Percentiles rank a stretch among this genome's conserved stretches.
These are phyloP conservation scores for Thamnaconus septentrionalis DNA, from an alignment of 2,113 vertebrate species.

Conservation along the genomic window DNA sequence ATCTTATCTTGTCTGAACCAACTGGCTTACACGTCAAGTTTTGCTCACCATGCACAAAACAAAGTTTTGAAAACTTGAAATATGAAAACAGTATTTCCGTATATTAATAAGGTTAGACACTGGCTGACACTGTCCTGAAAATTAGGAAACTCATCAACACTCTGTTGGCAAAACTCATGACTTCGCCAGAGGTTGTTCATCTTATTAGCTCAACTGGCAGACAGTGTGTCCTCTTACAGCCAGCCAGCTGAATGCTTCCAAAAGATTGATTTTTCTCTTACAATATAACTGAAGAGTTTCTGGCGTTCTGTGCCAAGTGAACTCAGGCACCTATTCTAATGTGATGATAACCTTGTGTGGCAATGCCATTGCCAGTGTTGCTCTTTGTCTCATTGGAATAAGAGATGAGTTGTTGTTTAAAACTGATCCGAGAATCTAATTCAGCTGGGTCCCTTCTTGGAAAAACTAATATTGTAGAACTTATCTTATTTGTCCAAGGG, in stretches of 20 bases:
- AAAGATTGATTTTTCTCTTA: background rate
- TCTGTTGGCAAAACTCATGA: too few relatives aligned
- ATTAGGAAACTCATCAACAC: too few relatives aligned
- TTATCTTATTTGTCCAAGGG: too few relatives aligned
- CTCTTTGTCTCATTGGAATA: too few relatives aligned
- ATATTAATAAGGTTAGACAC: background rate
- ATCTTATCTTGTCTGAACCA: slow-evolving; percentile 10
- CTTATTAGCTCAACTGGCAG: background rate
- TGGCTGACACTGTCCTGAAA: too few relatives aligned
- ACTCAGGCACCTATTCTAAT: background rate
- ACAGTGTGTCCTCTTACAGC: background rate
- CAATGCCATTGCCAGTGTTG: too few relatives aligned
- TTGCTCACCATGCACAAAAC: background rate
- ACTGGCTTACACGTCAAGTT: background rate
- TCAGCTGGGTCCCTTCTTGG: too few relatives aligned
- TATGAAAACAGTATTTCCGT: background rate
- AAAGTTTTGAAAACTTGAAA: background rate
- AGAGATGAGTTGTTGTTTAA: too few relatives aligned
- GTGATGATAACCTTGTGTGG: background rate
- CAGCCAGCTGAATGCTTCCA: too few relatives aligned
- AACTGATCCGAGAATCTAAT: too few relatives aligned
- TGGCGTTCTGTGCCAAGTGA: slow-evolving; percentile 1
- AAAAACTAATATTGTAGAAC: too few relatives aligned
- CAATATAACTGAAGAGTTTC: slow-evolving; percentile 5
- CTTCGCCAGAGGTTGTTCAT: too few relatives aligned